Evolutionary conservation across 2,113 vertebrate species (phyloP).

Genomic region (Dendrocopos noguchii): DNA sequence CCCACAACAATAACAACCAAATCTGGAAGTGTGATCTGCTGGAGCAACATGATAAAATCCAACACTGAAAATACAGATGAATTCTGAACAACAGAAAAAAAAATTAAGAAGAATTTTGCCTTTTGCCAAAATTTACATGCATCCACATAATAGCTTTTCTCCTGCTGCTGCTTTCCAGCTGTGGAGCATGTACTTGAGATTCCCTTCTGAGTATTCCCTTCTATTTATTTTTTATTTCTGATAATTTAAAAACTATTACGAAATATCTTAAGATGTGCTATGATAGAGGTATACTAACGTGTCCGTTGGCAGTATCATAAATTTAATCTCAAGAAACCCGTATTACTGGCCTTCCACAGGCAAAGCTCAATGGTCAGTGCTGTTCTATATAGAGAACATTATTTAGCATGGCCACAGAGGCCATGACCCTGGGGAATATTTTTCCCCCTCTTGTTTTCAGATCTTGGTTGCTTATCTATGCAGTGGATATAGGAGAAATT

Average conservation of each 20-base stretch:
- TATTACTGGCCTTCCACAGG: neutral
- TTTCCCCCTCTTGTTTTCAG: neutral
- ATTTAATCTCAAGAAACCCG: neutral
- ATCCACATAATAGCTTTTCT: neutral
- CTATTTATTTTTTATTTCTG: neutral
- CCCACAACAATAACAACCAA: neutral
- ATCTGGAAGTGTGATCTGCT: neutral
- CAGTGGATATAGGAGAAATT: neutral
- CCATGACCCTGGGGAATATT: accelerated
- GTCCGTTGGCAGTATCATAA: neutral
- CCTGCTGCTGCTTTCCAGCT: neutral
- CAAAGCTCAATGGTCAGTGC: neutral
- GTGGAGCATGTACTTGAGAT: neutral
- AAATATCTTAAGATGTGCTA: neutral
- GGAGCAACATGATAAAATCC: neutral
- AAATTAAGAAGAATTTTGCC: neutral
- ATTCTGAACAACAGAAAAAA: neutral
- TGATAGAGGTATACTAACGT: neutral
- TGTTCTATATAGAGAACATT: neutral
- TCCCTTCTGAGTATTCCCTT: neutral
- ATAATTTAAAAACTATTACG: neutral
- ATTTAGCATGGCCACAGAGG: neutral
- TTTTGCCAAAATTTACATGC: neutral
- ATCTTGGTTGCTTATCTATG: neutral
- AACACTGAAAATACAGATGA: neutral